Evolutionary conservation across 1,140 invertebrate species (phyloP).

Genomic region (Orussus abietinus): DNA sequence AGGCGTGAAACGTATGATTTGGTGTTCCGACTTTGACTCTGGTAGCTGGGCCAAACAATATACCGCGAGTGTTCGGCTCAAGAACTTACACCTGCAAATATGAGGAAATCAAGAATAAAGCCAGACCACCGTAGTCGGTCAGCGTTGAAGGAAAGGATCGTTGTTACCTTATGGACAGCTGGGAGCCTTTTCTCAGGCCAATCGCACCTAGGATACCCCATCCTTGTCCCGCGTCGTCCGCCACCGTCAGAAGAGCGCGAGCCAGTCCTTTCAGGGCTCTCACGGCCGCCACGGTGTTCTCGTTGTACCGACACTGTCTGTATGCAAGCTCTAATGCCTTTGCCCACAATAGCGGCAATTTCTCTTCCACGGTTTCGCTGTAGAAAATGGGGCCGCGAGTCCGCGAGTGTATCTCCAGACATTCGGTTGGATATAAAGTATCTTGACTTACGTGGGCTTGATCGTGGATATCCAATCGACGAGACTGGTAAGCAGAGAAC

Average conservation of each 20-base stretch:
- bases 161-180: constrained; percentile 56
- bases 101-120: constrained; percentile 17
- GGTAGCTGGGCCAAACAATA: constrained; percentile 53
- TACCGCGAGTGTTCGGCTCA: constrained; percentile 44
- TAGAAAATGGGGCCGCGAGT: constrained; percentile 17
- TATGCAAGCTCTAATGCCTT: constrained; percentile 56
- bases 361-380: constrained; percentile 59
- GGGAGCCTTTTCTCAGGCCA: constrained; percentile 60
- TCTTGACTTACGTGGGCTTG: constrained; percentile 48
- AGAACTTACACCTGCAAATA: constrained; percentile 46
- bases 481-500: constrained; percentile 49
- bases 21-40: constrained; percentile 43
- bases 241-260: constrained; percentile 50
- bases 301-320: constrained; percentile 52
- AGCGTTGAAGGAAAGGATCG: constrained; percentile 5
- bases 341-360: constrained; percentile 59
- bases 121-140: neutral
- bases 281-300: constrained; percentile 47
- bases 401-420: constrained; percentile 1
- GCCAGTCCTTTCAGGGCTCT: constrained; percentile 54
- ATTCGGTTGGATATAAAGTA: constrained; percentile 3
- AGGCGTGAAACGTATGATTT: constrained; percentile 33
- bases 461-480: constrained; percentile 51
- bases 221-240: constrained; percentile 57
- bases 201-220: constrained; percentile 64